phyloP scores from a whole-genome alignment of 2,888 invertebrate species.

The Colletes collaris region DNA sequence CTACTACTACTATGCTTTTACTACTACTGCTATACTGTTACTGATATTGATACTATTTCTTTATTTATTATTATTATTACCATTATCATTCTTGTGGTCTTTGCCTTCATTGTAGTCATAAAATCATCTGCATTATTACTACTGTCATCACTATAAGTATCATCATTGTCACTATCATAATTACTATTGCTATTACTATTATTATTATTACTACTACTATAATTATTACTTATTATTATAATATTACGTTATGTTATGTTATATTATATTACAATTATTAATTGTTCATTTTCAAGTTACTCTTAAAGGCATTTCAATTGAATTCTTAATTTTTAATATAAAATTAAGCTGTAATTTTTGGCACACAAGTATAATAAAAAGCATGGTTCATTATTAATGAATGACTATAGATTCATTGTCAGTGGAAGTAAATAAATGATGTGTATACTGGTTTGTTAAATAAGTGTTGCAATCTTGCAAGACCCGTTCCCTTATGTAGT shows the following conservation, averaged over 20 bases:
- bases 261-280: constrained; percentile 64
- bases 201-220: constrained; percentile 51
- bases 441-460: constrained; percentile 80
- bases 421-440: constrained; percentile 79
- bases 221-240: constrained; percentile 58
- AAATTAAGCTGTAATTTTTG: constrained; percentile 77
- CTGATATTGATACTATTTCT: constrained; percentile 27
- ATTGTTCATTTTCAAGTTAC: constrained; percentile 78
- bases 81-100: constrained; percentile 2
- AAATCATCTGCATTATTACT: constrained; percentile 42
- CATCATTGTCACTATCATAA: constrained; percentile 47
- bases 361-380: constrained; percentile 72
- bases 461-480: constrained; percentile 74
- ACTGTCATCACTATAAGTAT: constrained; percentile 21
- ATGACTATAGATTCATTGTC: constrained; percentile 79
- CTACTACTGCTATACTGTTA: constrained; percentile 55
- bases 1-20: constrained; percentile 47
- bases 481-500: constrained; percentile 58
- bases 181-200: constrained; percentile 50
- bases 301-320: constrained; percentile 78
- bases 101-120: constrained; percentile 3
- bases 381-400: constrained; percentile 76
- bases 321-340: constrained; percentile 76
- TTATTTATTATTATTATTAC: constrained; percentile 67
- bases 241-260: constrained; percentile 40